Evolutionary conservation across 2,888 invertebrate genomes (phyloP).

Genomic region (Eudasyphora cyanicolor): DNA sequence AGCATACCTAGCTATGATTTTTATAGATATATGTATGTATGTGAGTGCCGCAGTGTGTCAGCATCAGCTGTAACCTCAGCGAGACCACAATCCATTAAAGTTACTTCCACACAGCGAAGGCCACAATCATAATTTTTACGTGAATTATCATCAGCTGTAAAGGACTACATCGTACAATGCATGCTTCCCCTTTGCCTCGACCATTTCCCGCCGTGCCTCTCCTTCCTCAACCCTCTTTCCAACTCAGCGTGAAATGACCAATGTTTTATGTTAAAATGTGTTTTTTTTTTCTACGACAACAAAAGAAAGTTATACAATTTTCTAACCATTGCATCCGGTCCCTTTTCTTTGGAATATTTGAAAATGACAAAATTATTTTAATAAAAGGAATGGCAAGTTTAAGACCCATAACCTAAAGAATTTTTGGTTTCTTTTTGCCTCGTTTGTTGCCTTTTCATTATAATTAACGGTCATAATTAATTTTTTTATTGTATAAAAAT

Average conservation of each 20-base stretch:
- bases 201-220: no score
- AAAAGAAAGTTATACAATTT: background rate
- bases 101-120: constrained; percentile 49
- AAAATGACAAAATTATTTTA: constrained; percentile 34
- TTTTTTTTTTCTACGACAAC: background rate
- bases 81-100: constrained; percentile 65
- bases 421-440: background rate
- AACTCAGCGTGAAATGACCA: constrained; percentile 3
- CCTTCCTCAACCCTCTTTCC: no score
- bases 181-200: no score
- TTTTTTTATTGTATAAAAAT: background rate
- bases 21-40: background rate
- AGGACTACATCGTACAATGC: background rate
- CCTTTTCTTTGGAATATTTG: background rate
- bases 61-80: constrained; percentile 60
- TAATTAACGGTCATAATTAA: constrained; percentile 20
- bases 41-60: constrained; percentile 5
- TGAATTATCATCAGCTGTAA: constrained; percentile 49
- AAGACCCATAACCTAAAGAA: background rate
- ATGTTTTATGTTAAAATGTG: background rate
- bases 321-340: background rate
- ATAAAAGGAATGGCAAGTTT: background rate
- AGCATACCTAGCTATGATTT: background rate
- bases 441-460: background rate
- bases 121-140: constrained; percentile 42